Base-by-base conservation (phyloP, 2,888 invertebrate species). In the Phorcus lineatus region DNA sequence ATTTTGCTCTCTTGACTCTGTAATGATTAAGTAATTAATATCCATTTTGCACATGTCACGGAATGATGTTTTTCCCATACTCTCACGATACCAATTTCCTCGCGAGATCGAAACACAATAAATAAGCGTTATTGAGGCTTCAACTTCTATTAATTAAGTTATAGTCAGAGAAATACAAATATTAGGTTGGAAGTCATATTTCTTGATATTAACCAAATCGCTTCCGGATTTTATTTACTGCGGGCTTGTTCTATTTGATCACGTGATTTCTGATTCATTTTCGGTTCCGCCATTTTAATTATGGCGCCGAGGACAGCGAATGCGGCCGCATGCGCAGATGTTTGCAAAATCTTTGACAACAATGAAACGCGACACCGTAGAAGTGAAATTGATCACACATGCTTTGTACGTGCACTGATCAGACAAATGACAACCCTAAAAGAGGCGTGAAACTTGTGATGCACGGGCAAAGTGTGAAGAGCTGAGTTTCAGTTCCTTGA, bases 291-390 rank as follows among this genome's bases (percentile, higher is more conserved):
- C 40, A 70, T 70, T 36, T 70, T 70, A 70, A 70, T 70, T 36
- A 70, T 36, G 36, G 70, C 70, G 36, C 40, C 28, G 28, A 36
- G 36, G 40, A n/a, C 70, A 19, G 28, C 36, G 36, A 70, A 70
- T 70, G 70, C 54, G 28, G 19, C 55, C n/a, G 31, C 76, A 76
- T 55, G 76, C 76, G 76, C 76, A 76, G 76, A 76, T 76, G 76
- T 76, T 76, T 76, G 76, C 55, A 55, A 53, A 76, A 55, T 36
- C 54, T 36, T 53, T n/a, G 55, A 28, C 36, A 55, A 76, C 76
- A 76, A 76, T 54, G 76, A 76, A 76, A 76, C n/a, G n/a, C 31
- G n/a, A 55, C 36, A 31, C 53, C n/a, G 76, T n/a, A 55, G 24
- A 55, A 54, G 55, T 54, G 76, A 28, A n/a, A 76, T 76, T 76